Evolutionary conservation across 1,140 invertebrate species (phyloP).

Genomic region (Drosophila mayri): DNA sequence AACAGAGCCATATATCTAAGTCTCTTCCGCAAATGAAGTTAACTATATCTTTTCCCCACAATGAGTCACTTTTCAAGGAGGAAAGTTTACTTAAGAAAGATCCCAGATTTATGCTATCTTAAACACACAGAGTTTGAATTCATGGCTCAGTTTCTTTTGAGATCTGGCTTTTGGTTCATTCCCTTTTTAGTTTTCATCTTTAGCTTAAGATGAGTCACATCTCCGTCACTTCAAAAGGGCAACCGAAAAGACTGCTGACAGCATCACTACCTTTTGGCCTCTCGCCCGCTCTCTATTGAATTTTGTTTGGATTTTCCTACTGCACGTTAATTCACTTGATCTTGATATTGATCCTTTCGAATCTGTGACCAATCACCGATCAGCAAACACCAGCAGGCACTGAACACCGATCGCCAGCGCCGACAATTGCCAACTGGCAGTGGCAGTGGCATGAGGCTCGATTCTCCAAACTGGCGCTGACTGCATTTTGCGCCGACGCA

Average conservation of each 20-base stretch:
- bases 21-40: too few relatives aligned
- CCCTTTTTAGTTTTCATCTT: not conserved
- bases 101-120: not conserved
- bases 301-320: not conserved
- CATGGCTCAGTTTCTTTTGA: not conserved
- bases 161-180: not conserved
- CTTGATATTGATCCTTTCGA: conserved; percentile 25
- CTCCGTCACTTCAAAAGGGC: not conserved
- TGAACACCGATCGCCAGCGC: conserved; percentile 48
- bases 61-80: not conserved
- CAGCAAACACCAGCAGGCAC: conserved; percentile 9
- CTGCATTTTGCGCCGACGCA: conserved; percentile 48
- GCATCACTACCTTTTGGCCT: not conserved
- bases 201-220: not conserved
- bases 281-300: not conserved
- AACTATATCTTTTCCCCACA: too few relatives aligned
- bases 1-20: not conserved
- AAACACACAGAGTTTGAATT: not conserved
- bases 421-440: conserved; percentile 62
- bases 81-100: not conserved
- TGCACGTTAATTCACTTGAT: not conserved
- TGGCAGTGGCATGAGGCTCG: conserved; percentile 18
- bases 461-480: conserved; percentile 6
- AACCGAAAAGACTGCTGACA: not conserved
- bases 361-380: conserved; percentile 13